Evolutionary conservation across 2,113 vertebrate species (phyloP).

Genomic region (Pseudopodoces humilis): DNA sequence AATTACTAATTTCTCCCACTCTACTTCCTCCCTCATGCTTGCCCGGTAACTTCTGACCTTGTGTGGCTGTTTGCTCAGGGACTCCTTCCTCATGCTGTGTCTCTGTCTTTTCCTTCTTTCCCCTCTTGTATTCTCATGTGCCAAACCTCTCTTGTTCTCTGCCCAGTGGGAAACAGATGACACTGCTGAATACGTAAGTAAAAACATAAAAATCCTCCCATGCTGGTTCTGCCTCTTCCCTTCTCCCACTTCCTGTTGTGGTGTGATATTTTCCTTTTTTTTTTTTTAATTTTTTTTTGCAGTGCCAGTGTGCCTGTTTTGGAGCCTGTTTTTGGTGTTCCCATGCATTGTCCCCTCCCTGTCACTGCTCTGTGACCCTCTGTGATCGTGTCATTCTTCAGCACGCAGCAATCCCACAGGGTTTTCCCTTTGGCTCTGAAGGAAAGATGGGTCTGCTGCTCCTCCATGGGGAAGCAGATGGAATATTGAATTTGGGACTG

Average conservation of each 20-base stretch:
- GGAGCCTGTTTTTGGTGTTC: not conserved
- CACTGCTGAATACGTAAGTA: slow-evolving; percentile 97
- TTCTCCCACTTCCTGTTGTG: not conserved
- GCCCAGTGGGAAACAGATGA: slow-evolving; percentile 98
- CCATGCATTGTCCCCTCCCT: not conserved
- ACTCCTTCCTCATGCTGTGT: slow-evolving; percentile 74
- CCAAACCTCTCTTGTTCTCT: slow-evolving; percentile 79
- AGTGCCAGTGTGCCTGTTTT: not conserved
- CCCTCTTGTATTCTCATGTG: slow-evolving; percentile 75
- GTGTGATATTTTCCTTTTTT: slow-evolving; percentile 35
- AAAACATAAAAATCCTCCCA: not conserved
- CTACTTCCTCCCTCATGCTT: slow-evolving; percentile 41
- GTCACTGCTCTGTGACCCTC: not conserved
- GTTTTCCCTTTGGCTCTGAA: not conserved
- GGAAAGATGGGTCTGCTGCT: not conserved
- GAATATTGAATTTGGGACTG: not conserved
- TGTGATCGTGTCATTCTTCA: not conserved
- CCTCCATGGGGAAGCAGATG: not conserved
- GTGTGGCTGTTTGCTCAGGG: slow-evolving; percentile 47
- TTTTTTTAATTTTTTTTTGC: not conserved
- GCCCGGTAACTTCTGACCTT: slow-evolving; percentile 45
- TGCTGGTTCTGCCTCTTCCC: slow-evolving; percentile 7
- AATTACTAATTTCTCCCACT: slow-evolving; percentile 39
- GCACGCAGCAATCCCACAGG: not conserved
- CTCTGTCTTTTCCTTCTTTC: slow-evolving; percentile 75